Evolutionary conservation across 1,140 invertebrate genomes (phyloP), one percentile per base, ranked within the genome.

Genomic region (Tetramorium parvispinum): DNA sequence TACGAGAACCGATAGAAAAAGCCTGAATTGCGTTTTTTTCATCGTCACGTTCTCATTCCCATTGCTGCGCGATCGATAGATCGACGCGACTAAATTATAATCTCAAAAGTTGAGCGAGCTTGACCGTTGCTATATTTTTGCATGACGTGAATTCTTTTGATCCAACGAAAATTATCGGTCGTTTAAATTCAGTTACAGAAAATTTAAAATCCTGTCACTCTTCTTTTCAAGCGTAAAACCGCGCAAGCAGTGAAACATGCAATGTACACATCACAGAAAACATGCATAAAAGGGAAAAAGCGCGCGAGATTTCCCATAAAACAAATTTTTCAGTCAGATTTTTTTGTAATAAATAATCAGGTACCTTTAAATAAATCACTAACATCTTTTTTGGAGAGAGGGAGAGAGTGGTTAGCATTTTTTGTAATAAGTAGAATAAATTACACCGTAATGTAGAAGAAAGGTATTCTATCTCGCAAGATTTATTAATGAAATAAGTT

Each of bases 401-500:
- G 11, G 11, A 0, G 43, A 1, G 11, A 10, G 11, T 18, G 11
- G 18, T 32, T 40, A 21, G n/a, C 49, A 59, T 46, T 71, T 43
- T 57, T 57, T 70, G n/a, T 32, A 18, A 68, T 7, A 46, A 65
- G 40, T 16, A 51, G 2, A 68, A 11, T n/a, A n/a, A n/a, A n/a
- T n/a, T n/a, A 6, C n/a, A 24, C 8, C 8, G 21, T 68, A 40
- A 79, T 53, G 18, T n/a, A 4, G n/a, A 24, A 40, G 8, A 18
- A 53, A 37, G 2, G 21, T 21, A 27, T 11, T 10, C 13, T 13
- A 5, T 0, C 16, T 43, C 18, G n/a, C 24, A 43, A 57, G 24
- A 57, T 83, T 73, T 49, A 59, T 49, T 75, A 75, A 59, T 46
- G 53, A 75, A 13, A 13, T 49, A 73, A 75, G 40, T 75, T 73